Evolutionary conservation across 2,113 vertebrate genomes (phyloP), one percentile per base, ranked within the genome.

Genomic region (Eulemur macaco): DNA sequence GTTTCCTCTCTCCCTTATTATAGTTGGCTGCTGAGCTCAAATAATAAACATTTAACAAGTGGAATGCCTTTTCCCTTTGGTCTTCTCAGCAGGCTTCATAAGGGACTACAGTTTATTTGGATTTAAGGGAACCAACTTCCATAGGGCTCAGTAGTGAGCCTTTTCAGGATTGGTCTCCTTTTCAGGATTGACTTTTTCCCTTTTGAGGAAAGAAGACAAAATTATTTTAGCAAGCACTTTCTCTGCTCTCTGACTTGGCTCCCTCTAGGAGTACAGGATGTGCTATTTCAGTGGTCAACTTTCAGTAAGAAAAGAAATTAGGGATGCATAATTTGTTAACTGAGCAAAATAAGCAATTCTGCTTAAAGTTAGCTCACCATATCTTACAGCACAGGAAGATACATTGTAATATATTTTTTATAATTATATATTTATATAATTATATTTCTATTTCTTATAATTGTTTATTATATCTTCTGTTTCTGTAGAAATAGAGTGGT

Each of bases 11-110:
- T 91, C 91, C 42, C 56, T 81, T 97, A 96, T 96, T 97, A 95
- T 96, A 96, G 83, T 98, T 97, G 96, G 96, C 97, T 88, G 96
- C 20, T 69, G 94, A 96, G 76, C 91, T 91, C 89, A 83, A 96
- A 94, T 96, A 96, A 98, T 96, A 97, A 97, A 96, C 97, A 95
- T 97, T 95, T 95, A 96, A 95, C 97, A 97, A 96, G 94, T 97
- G 93, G 93, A 94, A 96, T 97, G 96, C 95, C 80, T 91, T 93
- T 97, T 89, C 71, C 94, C 96, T 98, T 96, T 87, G 69, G 88
- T 98, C 91, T 91, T 94, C 96, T 95, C 94, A 87, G 96, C 92
- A 96, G 93, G 86, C 93, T 94, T 96, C 95, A 63, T 91, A 89
- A 93, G 29, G 87, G 85, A 84, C 94, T 92, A 60, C 69, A 93